Evolutionary conservation across 2,113 vertebrate species (phyloP).

Genomic region (Accipiter cooperii): DNA sequence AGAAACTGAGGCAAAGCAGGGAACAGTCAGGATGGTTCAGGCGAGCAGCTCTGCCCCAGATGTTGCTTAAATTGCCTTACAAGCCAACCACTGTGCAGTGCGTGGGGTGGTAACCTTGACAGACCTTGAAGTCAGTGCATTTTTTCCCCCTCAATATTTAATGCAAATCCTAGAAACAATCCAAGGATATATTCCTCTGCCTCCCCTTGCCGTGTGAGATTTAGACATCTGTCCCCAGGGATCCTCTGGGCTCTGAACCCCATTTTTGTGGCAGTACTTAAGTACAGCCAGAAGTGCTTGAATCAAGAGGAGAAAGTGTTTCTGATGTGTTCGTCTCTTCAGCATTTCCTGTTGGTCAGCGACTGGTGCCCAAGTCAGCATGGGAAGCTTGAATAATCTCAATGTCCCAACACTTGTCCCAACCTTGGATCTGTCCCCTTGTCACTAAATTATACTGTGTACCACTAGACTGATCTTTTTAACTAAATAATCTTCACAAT

Average conservation of each 20-base stretch:
- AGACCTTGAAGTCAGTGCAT: background rate
- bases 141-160: background rate
- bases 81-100: background rate
- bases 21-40: background rate
- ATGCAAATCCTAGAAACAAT: background rate
- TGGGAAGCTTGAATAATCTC: background rate
- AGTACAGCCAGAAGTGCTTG: background rate
- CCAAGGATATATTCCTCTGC: background rate
- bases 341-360: background rate
- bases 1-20: background rate
- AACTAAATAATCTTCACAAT: background rate
- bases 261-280: background rate
- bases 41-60: background rate
- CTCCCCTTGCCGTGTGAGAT: background rate
- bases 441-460: background rate
- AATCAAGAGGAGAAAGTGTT: background rate
- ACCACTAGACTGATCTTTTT: background rate
- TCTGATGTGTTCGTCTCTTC: background rate
- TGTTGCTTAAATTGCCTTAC: background rate
- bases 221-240: background rate
- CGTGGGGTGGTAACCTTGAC: background rate
- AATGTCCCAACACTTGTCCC: background rate
- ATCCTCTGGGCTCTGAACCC: background rate
- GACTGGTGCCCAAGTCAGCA: background rate
- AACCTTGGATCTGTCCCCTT: background rate